These are phyloP conservation scores for Platalea minor DNA, from an alignment of 2,797 vertebrate genomes.

Conservation along the genomic window DNA sequence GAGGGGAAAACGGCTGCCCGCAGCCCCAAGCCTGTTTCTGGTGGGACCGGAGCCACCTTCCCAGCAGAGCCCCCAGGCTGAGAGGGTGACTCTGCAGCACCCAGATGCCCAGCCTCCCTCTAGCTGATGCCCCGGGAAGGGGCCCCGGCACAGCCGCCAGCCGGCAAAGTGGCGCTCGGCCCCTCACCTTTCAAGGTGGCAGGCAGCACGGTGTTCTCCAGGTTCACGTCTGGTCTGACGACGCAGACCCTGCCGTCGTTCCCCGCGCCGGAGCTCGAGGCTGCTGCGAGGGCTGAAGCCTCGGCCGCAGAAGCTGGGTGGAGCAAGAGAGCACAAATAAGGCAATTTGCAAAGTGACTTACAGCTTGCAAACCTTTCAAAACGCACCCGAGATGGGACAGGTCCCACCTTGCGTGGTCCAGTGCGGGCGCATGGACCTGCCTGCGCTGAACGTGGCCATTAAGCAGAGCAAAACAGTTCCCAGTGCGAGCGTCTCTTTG, in stretches of 20 bases:
- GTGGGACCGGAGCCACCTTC: too few species aligned
- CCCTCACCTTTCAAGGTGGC: background rate
- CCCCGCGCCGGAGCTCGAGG: too few species aligned
- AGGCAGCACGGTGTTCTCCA: slow-evolving; percentile 47
- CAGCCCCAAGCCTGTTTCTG: too few species aligned
- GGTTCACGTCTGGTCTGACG: slow-evolving; percentile 4
- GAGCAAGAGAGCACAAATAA: background rate
- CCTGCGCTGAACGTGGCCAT: background rate
- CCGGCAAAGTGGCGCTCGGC: too few species aligned
- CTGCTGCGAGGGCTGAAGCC: background rate
- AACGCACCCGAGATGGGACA: background rate
- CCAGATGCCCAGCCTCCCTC: too few species aligned
- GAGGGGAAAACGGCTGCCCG: too few species aligned
- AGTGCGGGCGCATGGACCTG: background rate
- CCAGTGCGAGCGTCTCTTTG: background rate
- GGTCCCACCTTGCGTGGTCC: background rate
- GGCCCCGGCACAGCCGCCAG: too few species aligned
- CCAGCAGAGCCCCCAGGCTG: too few species aligned
- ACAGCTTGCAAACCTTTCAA: too few species aligned
- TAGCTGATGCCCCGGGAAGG: too few species aligned
- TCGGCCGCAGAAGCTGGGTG: background rate
- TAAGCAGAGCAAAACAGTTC: background rate
- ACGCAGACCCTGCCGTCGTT: background rate
- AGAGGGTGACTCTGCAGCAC: too few species aligned
- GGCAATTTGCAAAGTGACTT: background rate